These are phyloP conservation scores for Drosophila jambulina DNA, from an alignment of 1,140 invertebrate genomes.

Conservation along the genomic window DNA sequence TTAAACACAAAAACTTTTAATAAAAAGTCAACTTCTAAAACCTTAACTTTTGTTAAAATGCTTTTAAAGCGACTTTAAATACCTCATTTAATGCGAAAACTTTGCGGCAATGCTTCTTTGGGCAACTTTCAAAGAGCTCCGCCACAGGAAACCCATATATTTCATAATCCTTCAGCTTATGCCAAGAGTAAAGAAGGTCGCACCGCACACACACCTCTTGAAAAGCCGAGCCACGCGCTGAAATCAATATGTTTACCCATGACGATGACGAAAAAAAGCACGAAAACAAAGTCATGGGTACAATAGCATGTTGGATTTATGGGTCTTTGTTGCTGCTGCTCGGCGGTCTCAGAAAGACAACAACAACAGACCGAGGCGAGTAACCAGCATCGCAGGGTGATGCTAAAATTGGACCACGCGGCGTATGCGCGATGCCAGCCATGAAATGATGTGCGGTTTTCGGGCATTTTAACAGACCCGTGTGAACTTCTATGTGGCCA, in stretches of 20 bases:
- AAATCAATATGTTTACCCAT: slow-evolving; percentile 69
- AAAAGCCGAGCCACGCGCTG: slow-evolving; percentile 60
- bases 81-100: slow-evolving; percentile 11
- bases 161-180: slow-evolving; percentile 13
- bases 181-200: slow-evolving; percentile 6
- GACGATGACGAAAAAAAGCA: slow-evolving; percentile 4
- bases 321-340: slow-evolving; percentile 14
- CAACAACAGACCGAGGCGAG: slow-evolving; percentile 11
- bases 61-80: background rate
- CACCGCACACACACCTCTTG: slow-evolving; percentile 15
- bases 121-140: slow-evolving; percentile 5
- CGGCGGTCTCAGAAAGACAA: slow-evolving; percentile 3
- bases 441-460: slow-evolving; percentile 10
- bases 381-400: slow-evolving; percentile 42
- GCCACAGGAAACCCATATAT: slow-evolving; percentile 12
- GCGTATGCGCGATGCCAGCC: slow-evolving; percentile 60
- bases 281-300: slow-evolving; percentile 68
- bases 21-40: background rate
- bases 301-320: slow-evolving; percentile 34
- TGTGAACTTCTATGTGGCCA: slow-evolving; percentile 42
- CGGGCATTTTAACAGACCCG: slow-evolving; percentile 67
- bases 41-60: background rate
- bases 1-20: background rate
- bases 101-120: background rate
- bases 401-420: slow-evolving; percentile 70